These are phyloP conservation scores for Clarias batrachus DNA, from an alignment of 2,113 vertebrate genomes.

Conservation along the genomic window DNA sequence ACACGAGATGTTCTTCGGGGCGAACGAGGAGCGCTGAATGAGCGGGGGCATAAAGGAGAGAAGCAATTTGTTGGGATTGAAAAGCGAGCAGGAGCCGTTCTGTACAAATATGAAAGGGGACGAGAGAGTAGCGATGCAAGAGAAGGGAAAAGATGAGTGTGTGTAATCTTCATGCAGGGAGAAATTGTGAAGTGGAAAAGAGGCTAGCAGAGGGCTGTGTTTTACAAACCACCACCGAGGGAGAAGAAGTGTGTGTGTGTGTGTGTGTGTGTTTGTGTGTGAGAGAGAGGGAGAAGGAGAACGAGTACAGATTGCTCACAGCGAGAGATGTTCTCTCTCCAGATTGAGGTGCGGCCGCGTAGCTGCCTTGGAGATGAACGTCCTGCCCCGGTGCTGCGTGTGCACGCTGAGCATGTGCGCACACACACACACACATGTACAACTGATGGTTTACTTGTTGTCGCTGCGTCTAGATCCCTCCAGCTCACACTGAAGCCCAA, in stretches of 20 bases:
- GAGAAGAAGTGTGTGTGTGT: slow-evolving; percentile 20
- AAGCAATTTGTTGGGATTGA: slow-evolving; percentile 1
- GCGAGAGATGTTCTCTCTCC: slow-evolving; percentile 66
- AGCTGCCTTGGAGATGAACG: slow-evolving; percentile 20
- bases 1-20: background rate
- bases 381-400: slow-evolving; percentile 37
- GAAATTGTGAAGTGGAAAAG: slow-evolving; percentile 11
- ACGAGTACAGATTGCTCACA: slow-evolving; percentile 71
- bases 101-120: background rate
- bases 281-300: slow-evolving; percentile 52
- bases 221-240: slow-evolving; percentile 69
- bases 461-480: slow-evolving; percentile 36
- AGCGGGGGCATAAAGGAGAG: slow-evolving; percentile 7
- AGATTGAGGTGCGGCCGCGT: slow-evolving; percentile 53
- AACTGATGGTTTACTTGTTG: background rate
- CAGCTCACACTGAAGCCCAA: slow-evolving; percentile 16
- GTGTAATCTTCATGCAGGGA: background rate
- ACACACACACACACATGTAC: slow-evolving; percentile 36
- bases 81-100: background rate
- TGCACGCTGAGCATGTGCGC: background rate
- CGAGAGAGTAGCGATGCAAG: background rate
- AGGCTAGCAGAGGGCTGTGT: slow-evolving; percentile 60
- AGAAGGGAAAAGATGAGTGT: slow-evolving; percentile 3
- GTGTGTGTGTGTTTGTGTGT: slow-evolving; percentile 34
- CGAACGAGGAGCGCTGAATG: background rate